Evolutionary conservation across 2,888 invertebrate genomes (phyloP), one percentile per base, ranked within the genome.

Genomic region (Tachina lurida): DNA sequence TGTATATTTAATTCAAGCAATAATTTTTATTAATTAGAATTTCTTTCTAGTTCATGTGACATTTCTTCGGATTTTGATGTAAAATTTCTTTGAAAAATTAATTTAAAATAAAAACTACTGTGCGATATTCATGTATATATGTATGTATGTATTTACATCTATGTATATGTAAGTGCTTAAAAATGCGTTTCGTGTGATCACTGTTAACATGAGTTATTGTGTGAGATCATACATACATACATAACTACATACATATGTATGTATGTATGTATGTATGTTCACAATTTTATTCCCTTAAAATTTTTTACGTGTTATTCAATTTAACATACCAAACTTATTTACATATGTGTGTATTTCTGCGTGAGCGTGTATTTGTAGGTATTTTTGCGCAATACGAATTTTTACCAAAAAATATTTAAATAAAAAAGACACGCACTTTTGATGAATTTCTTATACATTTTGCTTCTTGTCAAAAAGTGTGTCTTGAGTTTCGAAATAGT

Each of bases 371-470:
- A 19, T 41, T 17, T 41, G 41, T 54, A 13, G 52, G 15, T 70
- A 19, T 17, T 39, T 74, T 81, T 85, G 63, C 73, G 84, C 77
- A 78, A 77, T 60, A 71, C 1, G 31, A 43, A 76, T 58, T 70
- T 74, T 62, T 70, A 77, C 10, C 39, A 67, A 68, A 54, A 70
- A 47, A 39, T n/a, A n/a, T 8, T 39, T 31, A 76, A 65, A 43
- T n/a, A 56, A 54, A 75, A 81, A 84, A 81, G 77, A 77, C 84
- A 84, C 81, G 77, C 84, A 81, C 81, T 78, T 85, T 85, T 58
- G 68, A 81, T 77, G 62, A 54, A 3, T 41, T 67, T 74, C 54
- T 80, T 13, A 22, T 41, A 3, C 31, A 22, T 5, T 19, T 73
- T 49, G n/a, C 49, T 49, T 15, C n/a, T 19, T 15, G 49, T 22